Evolutionary conservation across 2,113 vertebrate species (phyloP).

Genomic region (Cottus gobio): DNA sequence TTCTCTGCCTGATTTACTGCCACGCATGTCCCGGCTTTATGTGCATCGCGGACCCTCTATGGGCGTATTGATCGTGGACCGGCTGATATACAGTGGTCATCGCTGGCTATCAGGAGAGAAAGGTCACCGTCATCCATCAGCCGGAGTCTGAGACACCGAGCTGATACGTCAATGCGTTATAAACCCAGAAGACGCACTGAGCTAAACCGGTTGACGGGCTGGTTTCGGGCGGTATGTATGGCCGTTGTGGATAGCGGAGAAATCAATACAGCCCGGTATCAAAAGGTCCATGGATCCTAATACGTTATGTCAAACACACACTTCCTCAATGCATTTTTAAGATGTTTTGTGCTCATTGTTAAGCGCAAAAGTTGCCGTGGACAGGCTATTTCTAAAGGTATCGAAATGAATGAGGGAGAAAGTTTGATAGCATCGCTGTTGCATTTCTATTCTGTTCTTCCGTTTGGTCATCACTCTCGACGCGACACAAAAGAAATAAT

Average conservation of each 20-base stretch:
- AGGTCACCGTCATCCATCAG: slow-evolving; percentile 72
- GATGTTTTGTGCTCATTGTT: background rate
- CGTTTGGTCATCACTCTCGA: slow-evolving; percentile 1
- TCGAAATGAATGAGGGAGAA: slow-evolving; percentile 8
- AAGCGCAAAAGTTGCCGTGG: slow-evolving; percentile 1
- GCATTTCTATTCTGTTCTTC: background rate
- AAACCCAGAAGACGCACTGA: slow-evolving; percentile 57
- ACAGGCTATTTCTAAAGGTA: background rate
- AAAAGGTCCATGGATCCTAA: slow-evolving; percentile 29
- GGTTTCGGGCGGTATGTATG: slow-evolving; percentile 49
- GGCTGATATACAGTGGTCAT: slow-evolving; percentile 62
- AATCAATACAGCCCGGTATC: slow-evolving; percentile 49
- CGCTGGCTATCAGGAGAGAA: slow-evolving; percentile 59
- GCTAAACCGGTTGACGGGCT: slow-evolving; percentile 36
- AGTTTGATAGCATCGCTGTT: slow-evolving; percentile 8
- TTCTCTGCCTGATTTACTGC: background rate
- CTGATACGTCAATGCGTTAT: slow-evolving; percentile 52
- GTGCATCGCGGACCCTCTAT: slow-evolving; percentile 7
- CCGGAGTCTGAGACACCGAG: slow-evolving; percentile 11
- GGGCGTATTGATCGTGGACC: slow-evolving; percentile 32
- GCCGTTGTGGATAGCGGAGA: slow-evolving; percentile 40
- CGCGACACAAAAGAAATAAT: background rate
- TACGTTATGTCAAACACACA: slow-evolving; percentile 44
- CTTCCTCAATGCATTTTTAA: background rate
- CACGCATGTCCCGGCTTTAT: background rate